Percentiles rank a stretch among this genome's conserved stretches.
Evolutionary conservation across 1,140 invertebrate genomes (phyloP).

Genomic region (Proales similis): DNA sequence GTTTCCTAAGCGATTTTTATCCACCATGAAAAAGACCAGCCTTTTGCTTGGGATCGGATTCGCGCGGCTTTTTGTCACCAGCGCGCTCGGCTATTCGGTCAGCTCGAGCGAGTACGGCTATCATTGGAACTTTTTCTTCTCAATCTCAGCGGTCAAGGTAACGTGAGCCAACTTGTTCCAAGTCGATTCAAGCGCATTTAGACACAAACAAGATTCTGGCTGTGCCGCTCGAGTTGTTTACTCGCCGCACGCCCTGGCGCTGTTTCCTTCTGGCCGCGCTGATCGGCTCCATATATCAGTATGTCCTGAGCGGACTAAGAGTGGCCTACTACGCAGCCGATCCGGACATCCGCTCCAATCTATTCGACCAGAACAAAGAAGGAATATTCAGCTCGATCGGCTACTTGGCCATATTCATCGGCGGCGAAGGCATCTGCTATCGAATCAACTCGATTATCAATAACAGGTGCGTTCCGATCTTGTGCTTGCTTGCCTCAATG

Average conservation of each 20-base stretch:
- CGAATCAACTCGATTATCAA: conserved; percentile 2
- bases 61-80: too few species aligned
- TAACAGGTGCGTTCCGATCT: too few species aligned
- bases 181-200: too few species aligned
- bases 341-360: conserved; percentile 54
- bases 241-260: background rate
- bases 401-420: conserved; percentile 72
- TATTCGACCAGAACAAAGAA: conserved; percentile 77
- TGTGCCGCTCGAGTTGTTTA: background rate
- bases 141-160: conserved; percentile 17
- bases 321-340: too few species aligned
- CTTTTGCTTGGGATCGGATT: too few species aligned
- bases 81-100: conserved; percentile 3
- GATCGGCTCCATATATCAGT: conserved; percentile 7
- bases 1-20: too few species aligned
- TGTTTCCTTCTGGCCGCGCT: background rate
- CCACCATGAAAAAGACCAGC: too few species aligned
- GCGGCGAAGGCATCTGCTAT: conserved; percentile 41
- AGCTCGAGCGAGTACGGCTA: conserved; percentile 11
- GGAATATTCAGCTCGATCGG: conserved; percentile 74
- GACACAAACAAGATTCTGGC: too few species aligned
- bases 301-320: background rate
- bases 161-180: too few species aligned
- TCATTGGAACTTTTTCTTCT: conserved; percentile 37
- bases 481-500: too few species aligned